Evolutionary conservation across 2,113 vertebrate species (phyloP).

Genomic region (Balaeniceps rex): DNA sequence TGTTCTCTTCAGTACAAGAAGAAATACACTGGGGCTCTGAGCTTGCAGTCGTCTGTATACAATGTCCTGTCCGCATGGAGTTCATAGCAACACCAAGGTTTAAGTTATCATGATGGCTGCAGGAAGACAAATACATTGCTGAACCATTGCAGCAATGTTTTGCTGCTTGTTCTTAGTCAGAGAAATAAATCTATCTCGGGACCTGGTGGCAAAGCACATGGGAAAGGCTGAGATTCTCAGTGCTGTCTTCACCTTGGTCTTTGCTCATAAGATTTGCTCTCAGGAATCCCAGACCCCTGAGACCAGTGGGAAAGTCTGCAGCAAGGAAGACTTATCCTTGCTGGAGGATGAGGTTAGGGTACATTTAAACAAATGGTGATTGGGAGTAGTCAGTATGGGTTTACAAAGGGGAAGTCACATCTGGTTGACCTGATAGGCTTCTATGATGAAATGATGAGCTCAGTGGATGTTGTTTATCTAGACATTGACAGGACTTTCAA

Average conservation of each 20-base stretch:
- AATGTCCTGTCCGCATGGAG: not conserved
- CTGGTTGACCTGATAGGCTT: not conserved
- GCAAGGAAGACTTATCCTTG: not conserved
- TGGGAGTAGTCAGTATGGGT: not conserved
- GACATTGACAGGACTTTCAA: not conserved
- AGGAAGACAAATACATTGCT: not conserved
- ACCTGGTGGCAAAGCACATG: not conserved
- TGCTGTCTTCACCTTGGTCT: not conserved
- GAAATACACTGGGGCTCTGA: not conserved
- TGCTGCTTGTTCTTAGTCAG: not conserved
- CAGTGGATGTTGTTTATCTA: not conserved
- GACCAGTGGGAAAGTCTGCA: not conserved
- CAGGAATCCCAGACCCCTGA: not conserved
- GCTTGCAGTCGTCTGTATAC: not conserved
- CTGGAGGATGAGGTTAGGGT: not conserved
- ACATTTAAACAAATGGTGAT: not conserved
- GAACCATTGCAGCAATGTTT: not conserved
- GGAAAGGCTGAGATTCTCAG: not conserved
- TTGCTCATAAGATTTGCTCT: not conserved
- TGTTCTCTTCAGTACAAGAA: not conserved
- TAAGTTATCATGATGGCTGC: not conserved
- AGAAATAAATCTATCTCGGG: not conserved
- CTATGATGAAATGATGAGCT: accelerated
- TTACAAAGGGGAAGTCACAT: not conserved
- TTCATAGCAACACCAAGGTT: not conserved